phyloP scores from a whole-genome alignment of 2,113 vertebrate genomes.

The Dipodomys merriami region DNA sequence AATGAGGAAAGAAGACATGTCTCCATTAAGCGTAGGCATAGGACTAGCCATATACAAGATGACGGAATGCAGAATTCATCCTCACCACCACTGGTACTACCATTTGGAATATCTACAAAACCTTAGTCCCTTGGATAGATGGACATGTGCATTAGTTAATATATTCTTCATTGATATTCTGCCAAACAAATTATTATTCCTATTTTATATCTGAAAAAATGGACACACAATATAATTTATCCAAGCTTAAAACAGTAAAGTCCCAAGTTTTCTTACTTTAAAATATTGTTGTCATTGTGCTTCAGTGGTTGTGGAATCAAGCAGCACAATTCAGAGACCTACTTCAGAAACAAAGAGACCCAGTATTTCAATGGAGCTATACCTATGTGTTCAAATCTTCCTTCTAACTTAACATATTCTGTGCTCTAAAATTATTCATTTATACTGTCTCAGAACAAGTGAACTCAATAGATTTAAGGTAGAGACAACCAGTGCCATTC shows the following conservation, averaged over 20 bases:
- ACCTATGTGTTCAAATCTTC: background rate
- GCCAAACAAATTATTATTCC: background rate
- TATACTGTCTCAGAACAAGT: background rate
- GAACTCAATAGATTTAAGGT: background rate
- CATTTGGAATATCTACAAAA: background rate
- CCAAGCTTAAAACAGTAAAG: background rate
- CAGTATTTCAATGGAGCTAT: background rate
- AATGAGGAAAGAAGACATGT: background rate
- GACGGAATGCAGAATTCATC: conserved; percentile 19
- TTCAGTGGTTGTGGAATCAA: background rate
- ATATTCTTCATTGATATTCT: background rate
- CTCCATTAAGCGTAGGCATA: background rate
- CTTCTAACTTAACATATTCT: background rate
- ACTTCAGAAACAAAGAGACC: background rate
- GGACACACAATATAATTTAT: conserved; percentile 27
- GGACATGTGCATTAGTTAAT: background rate
- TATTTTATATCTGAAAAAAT: conserved; percentile 14
- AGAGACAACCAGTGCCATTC: background rate
- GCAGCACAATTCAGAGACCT: background rate
- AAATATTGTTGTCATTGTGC: background rate
- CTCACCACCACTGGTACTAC: background rate
- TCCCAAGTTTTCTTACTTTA: background rate
- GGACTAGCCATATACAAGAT: background rate
- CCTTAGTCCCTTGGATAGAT: background rate
- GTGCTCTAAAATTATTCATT: background rate